phyloP scores from a whole-genome alignment of 2,888 invertebrate species.

The Lasius platythorax region DNA sequence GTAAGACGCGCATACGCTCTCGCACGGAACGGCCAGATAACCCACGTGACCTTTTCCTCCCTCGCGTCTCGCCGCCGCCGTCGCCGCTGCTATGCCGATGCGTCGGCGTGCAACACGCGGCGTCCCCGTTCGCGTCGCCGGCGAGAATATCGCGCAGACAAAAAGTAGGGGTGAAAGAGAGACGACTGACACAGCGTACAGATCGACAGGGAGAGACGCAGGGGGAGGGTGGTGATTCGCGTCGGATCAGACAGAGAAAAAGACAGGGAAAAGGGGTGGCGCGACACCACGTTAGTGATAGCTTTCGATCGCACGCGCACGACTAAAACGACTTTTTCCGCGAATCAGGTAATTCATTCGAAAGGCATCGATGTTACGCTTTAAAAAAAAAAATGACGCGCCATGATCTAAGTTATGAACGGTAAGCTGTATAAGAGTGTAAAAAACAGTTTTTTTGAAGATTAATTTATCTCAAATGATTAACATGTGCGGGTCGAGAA shows the following conservation, averaged over 20 bases:
- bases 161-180: slow-evolving; percentile 58
- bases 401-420: background rate
- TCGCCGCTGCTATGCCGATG: slow-evolving; percentile 53
- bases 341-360: background rate
- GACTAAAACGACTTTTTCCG: background rate
- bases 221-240: slow-evolving; percentile 32
- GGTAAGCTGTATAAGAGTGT: background rate
- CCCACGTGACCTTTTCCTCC: slow-evolving; percentile 79
- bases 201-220: slow-evolving; percentile 23
- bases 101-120: slow-evolving; percentile 50
- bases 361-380: background rate
- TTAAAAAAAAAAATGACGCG: background rate
- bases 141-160: slow-evolving; percentile 49
- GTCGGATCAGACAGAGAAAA: slow-evolving; percentile 43
- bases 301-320: slow-evolving; percentile 35
- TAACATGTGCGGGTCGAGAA: background rate
- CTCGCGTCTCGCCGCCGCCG: slow-evolving; percentile 40
- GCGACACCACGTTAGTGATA: slow-evolving; percentile 23
- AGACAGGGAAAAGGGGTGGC: slow-evolving; percentile 32
- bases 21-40: slow-evolving; percentile 78
- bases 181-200: slow-evolving; percentile 51
- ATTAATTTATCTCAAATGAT: background rate
- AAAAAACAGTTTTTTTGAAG: background rate
- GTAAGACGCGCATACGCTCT: slow-evolving; percentile 76
- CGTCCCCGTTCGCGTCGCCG: slow-evolving; percentile 28